phyloP scores from a whole-genome alignment of 2,797 vertebrate species.

The Valencia hispanica region DNA sequence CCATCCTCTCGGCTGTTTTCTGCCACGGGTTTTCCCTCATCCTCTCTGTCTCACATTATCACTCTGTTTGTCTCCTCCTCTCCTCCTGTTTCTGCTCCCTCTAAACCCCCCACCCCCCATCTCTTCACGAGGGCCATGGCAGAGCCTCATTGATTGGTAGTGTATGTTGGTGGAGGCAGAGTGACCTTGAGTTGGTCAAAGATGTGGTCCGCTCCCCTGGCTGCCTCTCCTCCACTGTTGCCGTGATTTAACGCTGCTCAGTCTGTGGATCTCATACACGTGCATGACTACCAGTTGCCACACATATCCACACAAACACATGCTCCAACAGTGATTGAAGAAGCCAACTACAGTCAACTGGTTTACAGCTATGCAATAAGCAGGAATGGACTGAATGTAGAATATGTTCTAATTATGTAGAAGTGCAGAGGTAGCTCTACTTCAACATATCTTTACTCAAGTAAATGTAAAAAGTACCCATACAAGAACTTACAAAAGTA shows the following conservation, averaged over 20 bases:
- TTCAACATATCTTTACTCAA: too few species aligned
- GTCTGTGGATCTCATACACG: conserved; percentile 50
- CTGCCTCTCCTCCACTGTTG: conserved; percentile 55
- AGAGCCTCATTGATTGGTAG: conserved; percentile 75
- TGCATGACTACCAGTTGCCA: conserved; percentile 29
- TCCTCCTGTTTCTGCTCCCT: neutral
- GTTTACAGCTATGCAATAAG: conserved; percentile 24
- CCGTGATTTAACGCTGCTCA: conserved; percentile 62
- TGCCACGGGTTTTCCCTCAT: conserved; percentile 18
- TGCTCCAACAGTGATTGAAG: conserved; percentile 33
- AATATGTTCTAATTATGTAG: too few species aligned
- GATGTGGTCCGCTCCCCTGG: conserved; percentile 63
- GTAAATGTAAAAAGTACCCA: too few species aligned
- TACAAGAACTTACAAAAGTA: too few species aligned
- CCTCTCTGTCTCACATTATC: conserved; percentile 51
- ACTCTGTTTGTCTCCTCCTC: conserved; percentile 4
- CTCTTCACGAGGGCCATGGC: conserved; percentile 61
- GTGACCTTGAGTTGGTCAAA: conserved; percentile 78
- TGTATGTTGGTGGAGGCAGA: conserved; percentile 65
- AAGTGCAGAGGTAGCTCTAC: too few species aligned
- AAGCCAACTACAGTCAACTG: conserved; percentile 1
- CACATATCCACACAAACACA: conserved; percentile 35
- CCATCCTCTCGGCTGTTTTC: conserved; percentile 18
- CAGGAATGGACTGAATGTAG: too few species aligned
- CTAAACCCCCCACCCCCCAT: conserved; percentile 21